Base-by-base conservation (phyloP, 1,140 invertebrate species). In the Calycopis cecrops region DNA sequence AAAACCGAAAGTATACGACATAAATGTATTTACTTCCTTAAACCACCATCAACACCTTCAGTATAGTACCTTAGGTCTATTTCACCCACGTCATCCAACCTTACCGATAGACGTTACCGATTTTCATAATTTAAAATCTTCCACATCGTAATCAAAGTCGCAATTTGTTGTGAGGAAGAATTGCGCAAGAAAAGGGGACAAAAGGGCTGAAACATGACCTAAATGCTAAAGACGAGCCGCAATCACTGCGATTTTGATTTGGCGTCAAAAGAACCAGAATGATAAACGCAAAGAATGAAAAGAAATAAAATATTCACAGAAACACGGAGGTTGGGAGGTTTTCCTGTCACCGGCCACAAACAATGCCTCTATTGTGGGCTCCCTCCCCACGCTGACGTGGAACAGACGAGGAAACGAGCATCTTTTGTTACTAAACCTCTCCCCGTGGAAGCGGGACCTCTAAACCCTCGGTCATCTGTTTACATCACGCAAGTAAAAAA, bases 281-380 rank as follows among this genome's bases (percentile, higher is more conserved):
- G 73, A 80, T 16, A 82, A 75, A 62, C 67, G 61, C 65, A 72
- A 73, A 66, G 71, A 74, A 75, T 78, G 71, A 77, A 63, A 62
- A 76, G 67, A 72, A 83, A 82, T 79, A 86, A 86, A 86, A 84
- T 83, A 86, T 82, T 80, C 83, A 85, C 71, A 86, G 79, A 83
- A 84, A 84, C 83, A 84, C 79, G 80, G 83, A 84, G 83, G 83
- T 86, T 74, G 80, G 40, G 80, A 83, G 83, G 83, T 86, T 86
- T 86, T 86, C 81, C 83, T 83, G 83, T 84, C 83, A 85, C 79
- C 83, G 83, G 76, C 75, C 74, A 85, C 79, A 85, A 85, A 86
- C 83, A 86, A 86, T 86, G 73, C 73, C 67, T 75, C 76, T 64
- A 86, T 85, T 86, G 83, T 86, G 40, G 48, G 64, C 56, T 48